Evolutionary conservation across 2,113 vertebrate genomes (phyloP), one percentile per base, ranked within the genome.

Genomic region (Kobus ellipsiprymnus): DNA sequence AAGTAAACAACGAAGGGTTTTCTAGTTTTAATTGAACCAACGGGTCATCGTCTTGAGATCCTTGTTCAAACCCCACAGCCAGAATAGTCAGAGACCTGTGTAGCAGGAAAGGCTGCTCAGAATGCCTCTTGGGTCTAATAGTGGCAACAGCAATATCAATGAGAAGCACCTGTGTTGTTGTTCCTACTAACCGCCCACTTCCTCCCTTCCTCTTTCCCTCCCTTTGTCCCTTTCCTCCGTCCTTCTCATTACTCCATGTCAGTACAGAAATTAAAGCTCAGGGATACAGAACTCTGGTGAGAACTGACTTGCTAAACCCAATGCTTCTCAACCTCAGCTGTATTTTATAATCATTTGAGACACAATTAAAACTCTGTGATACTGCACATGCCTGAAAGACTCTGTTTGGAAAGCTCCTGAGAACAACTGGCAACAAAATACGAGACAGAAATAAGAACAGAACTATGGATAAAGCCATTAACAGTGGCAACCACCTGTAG

Each of bases 271-370:
- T 71, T 29, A n/a, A 89, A 82, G 13, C 2, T 55, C 57, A 87
- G 33, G n/a, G 6, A 16, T 78, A 9, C 15, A 87, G 50, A 80
- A 74, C 5, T 57, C 17, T 81, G 50, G 15, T 40, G 21, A 90
- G 59, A 78, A 50, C 6, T 81, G 48, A 94, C 30, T 86, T 77
- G 25, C 40, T 93, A 44, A 87, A 6, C 25, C 0, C 77, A 57
- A 81, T 44, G 5, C 10, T 29, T 86, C 25, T 94, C 52, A 82
- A 91, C 11, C 17, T 93, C 52, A 59, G 17, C 17, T 91, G 33
- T n/a, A 46, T 50, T 40, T 93, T 96, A 91, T 52, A 85, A 77
- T 82, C 55, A 83, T 71, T 16, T 46, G 14, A 78, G 52, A 85
- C 7, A 29, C 17, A 85, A 85, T 91, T 85, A 71, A 95, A 95